Evolutionary conservation across 2,888 invertebrate genomes (phyloP), one percentile per base, ranked within the genome.

Genomic region (Acrobasis consociella): DNA sequence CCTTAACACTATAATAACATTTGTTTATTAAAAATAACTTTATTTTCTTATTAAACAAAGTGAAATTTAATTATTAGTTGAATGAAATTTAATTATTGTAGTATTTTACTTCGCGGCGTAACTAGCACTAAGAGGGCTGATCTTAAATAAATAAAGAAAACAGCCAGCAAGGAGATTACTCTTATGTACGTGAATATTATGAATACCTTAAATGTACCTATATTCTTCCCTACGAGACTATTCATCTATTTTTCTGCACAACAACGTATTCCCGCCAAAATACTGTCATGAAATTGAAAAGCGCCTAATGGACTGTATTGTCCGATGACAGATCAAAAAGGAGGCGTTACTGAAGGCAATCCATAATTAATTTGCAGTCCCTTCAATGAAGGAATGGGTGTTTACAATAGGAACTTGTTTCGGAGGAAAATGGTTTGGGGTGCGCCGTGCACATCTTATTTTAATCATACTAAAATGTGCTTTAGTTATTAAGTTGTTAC

Each of bases 271-370:
- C 59, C 64, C 58, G 67, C 65, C 69, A 67, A 61, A 58, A 62
- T 63, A 65, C 65, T 64, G 62, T 42, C 49, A 62, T 22, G 49
- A 62, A 78, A 80, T 80, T 80, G 75, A 72, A 78, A 76, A 77
- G 73, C 71, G 70, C 66, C 73, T 81, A 80, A 81, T 80, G 78
- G 79, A 79, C 78, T 72, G 74, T 70, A 74, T 80, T 75, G 77
- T 76, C 69, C 71, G 73, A 68, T 60, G 69, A 72, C 69, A 67
- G 75, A 78, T 76, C 74, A 73, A 75, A 76, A 76, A 77, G 63
- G 58, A 75, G 67, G 70, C 71, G 67, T 72, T 69, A 66, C 69
- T 68, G 70, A 72, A 76, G 72, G 72, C 71, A 73, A 75, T 76
- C 72, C 74, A 77, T 80, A 77, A 77, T 77, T 80, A 76, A 78